Conservation (phyloP, 2,113 vertebrate species). For the Mustelus asterias region DNA sequence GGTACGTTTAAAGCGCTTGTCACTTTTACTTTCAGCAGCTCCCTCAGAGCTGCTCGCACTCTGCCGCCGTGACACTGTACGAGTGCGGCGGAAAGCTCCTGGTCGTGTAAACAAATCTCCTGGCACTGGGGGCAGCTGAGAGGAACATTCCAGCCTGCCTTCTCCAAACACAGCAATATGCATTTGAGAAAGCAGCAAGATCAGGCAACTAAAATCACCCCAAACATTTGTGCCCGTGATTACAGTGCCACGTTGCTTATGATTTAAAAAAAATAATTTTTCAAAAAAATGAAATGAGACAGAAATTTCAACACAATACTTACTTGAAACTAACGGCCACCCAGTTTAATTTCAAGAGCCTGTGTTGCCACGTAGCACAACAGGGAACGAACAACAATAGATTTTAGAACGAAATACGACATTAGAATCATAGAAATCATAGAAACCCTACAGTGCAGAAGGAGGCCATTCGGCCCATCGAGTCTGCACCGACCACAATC, state of each 20-base stretch:
- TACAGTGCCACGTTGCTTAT: too few relatives aligned
- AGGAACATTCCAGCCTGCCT: background rate
- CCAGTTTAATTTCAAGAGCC: background rate
- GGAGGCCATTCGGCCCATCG: too few relatives aligned
- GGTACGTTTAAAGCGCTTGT: background rate
- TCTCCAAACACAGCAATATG: background rate
- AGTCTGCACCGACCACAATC: too few relatives aligned
- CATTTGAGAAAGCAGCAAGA: background rate
- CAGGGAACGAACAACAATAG: background rate
- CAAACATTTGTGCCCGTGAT: background rate
- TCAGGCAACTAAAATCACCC: background rate
- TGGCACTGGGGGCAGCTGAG: background rate
- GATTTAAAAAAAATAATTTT: background rate
- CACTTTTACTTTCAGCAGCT: background rate
- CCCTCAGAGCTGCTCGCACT: background rate
- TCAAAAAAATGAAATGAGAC: background rate
- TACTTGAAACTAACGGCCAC: background rate
- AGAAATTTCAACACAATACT: background rate
- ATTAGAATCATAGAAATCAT: too few relatives aligned
- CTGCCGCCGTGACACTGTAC: background rate
- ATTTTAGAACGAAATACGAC: background rate
- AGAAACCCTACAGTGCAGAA: too few relatives aligned
- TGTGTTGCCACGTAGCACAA: background rate
- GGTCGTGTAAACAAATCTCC: background rate
- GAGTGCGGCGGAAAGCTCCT: background rate